Evolutionary conservation across 2,797 vertebrate species (phyloP).

Genomic region (Taenioides sp.): DNA sequence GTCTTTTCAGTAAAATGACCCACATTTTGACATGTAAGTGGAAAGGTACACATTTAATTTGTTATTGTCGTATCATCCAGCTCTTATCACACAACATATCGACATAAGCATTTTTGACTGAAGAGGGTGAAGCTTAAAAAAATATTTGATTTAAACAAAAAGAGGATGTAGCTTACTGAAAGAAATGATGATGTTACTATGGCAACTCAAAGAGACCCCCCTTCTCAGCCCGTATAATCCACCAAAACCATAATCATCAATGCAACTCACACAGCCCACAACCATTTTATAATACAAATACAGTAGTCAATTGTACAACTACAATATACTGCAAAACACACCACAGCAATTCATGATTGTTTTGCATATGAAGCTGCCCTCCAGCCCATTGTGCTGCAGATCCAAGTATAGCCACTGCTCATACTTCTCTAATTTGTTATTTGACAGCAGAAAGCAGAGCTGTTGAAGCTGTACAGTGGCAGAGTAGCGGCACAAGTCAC

Average conservation of each 20-base stretch:
- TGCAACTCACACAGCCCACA: slow-evolving; percentile 23
- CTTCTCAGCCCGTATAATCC: slow-evolving; percentile 36
- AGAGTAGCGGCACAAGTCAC: slow-evolving; percentile 9
- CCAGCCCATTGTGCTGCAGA: slow-evolving; percentile 58
- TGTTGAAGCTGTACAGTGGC: slow-evolving; percentile 44
- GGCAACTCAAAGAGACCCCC: slow-evolving; percentile 63
- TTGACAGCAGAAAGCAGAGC: slow-evolving; percentile 56
- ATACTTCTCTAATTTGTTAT: slow-evolving; percentile 51
- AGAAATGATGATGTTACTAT: slow-evolving; percentile 69
- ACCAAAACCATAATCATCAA: slow-evolving; percentile 18
- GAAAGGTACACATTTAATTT: too few species aligned
- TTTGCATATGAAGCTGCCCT: slow-evolving; percentile 49
- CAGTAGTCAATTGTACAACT: slow-evolving; percentile 18
- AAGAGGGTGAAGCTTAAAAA: slow-evolving; percentile 19
- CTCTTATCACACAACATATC: background rate
- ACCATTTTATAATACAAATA: slow-evolving; percentile 11
- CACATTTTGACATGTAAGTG: too few species aligned
- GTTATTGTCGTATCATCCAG: background rate
- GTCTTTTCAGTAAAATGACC: too few species aligned
- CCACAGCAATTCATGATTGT: slow-evolving; percentile 44
- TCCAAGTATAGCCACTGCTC: slow-evolving; percentile 60
- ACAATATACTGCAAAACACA: background rate
- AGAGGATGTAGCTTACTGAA: slow-evolving; percentile 48
- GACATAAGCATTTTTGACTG: slow-evolving; percentile 22
- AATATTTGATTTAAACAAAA: slow-evolving; percentile 58